phyloP scores from a whole-genome alignment of 2,888 invertebrate genomes.

The Lepidochrysops patricia region DNA sequence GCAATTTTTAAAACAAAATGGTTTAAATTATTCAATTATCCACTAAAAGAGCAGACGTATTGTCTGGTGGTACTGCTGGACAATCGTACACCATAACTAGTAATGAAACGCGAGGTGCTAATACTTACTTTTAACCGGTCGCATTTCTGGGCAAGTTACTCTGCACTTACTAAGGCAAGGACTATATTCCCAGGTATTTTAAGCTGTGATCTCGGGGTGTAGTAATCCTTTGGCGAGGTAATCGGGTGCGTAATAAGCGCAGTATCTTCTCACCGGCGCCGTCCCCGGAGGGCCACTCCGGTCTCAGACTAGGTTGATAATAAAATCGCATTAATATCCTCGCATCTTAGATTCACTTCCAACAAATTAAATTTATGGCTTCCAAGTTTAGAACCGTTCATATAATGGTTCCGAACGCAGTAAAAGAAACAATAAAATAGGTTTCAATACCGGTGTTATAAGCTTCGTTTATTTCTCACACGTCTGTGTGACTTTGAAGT shows the following conservation, averaged over 20 bases:
- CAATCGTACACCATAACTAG: no score
- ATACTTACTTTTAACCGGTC: no score
- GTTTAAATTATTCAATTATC: no score
- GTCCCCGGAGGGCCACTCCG: slow-evolving; percentile 20
- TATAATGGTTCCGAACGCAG: not conserved
- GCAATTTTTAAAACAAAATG: no score
- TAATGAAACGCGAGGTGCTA: no score
- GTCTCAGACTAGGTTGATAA: slow-evolving; percentile 13
- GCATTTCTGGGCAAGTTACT: no score
- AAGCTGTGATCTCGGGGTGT: slow-evolving; percentile 19
- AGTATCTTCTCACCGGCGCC: slow-evolving; percentile 37
- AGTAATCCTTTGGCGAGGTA: slow-evolving; percentile 19
- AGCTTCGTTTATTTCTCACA: not conserved
- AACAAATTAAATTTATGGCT: slow-evolving; percentile 2
- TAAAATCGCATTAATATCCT: slow-evolving; percentile 16
- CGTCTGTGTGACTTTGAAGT: not conserved
- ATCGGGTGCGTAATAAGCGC: slow-evolving; percentile 19
- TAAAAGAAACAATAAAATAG: not conserved
- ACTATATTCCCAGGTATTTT: slow-evolving; percentile 21
- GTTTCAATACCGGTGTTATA: not conserved
- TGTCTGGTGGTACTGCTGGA: no score
- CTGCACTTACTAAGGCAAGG: no score
- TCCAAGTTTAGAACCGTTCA: not conserved
- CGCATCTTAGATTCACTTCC: slow-evolving; percentile 7
- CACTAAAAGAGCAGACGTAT: no score